Percentiles rank a stretch among this genome's conserved stretches.
Evolutionary conservation across 2,113 vertebrate genomes (phyloP).

Genomic region (Eidolon helvum): DNA sequence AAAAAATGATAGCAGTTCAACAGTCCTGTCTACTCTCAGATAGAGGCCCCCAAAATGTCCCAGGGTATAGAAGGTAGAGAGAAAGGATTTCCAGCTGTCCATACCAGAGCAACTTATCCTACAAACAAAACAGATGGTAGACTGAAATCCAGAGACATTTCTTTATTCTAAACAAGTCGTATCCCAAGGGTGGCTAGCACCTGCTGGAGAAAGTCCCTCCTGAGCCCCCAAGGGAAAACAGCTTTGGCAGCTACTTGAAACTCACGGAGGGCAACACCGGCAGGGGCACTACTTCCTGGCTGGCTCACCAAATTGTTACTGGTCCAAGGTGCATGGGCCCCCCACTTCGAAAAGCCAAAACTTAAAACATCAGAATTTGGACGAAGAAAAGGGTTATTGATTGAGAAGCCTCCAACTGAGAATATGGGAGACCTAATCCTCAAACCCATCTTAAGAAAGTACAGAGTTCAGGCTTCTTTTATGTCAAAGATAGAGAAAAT

Average conservation of each 20-base stretch:
- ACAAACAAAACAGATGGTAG: background rate
- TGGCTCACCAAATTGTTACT: background rate
- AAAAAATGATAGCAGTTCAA: background rate
- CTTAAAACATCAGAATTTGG: background rate
- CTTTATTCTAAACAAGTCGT: background rate
- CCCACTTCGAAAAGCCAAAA: background rate
- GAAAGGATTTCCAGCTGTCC: background rate
- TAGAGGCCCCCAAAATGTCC: background rate
- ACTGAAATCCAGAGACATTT: background rate
- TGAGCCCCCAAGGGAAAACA: background rate
- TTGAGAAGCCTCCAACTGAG: background rate
- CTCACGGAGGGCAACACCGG: background rate
- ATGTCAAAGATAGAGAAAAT: background rate
- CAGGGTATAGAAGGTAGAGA: background rate
- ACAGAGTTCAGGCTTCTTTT: background rate
- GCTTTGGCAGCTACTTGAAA: background rate
- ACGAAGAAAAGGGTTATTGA: background rate
- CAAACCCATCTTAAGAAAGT: background rate
- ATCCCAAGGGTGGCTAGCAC: background rate
- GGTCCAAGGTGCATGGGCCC: background rate
- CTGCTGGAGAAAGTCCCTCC: background rate
- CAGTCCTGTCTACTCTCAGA: background rate
- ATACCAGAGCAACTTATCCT: background rate
- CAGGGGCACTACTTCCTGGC: background rate
- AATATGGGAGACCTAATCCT: background rate